phyloP scores from a whole-genome alignment of 2,113 vertebrate species.

The Bos javanicus region DNA sequence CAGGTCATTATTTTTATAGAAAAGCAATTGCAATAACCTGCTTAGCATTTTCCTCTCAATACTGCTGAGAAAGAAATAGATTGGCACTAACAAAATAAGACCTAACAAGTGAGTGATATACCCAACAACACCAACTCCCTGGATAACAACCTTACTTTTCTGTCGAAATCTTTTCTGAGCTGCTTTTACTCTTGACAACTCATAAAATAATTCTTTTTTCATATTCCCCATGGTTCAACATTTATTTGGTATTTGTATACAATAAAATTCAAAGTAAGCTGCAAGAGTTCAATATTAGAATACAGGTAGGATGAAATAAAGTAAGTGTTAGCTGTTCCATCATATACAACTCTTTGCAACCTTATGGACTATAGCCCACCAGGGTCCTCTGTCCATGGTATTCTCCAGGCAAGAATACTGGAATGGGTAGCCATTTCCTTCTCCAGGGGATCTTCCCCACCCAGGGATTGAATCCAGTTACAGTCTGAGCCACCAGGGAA shows the following conservation, averaged over 20 bases:
- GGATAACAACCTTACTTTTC: not conserved
- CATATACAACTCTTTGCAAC: not conserved
- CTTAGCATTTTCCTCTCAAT: not conserved
- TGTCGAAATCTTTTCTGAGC: not conserved
- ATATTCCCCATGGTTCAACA: not conserved
- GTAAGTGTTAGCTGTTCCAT: not conserved
- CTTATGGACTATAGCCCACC: not conserved
- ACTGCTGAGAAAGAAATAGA: not conserved
- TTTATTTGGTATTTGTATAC: not conserved
- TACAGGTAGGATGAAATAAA: not conserved
- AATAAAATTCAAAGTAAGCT: not conserved
- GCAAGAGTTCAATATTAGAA: not conserved
- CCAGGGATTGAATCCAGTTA: not conserved
- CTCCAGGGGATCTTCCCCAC: not conserved
- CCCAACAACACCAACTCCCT: not conserved
- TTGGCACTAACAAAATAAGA: not conserved
- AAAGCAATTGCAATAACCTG: conserved; percentile 30
- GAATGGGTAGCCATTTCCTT: not conserved
- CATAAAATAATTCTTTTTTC: not conserved
- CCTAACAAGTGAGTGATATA: not conserved
- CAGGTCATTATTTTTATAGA: conserved; percentile 23
- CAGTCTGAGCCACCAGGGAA: not conserved
- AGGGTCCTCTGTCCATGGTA: not conserved
- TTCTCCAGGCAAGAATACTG: not conserved
- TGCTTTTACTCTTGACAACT: not conserved